These are phyloP conservation scores for Halcyon smyrnensis DNA, from an alignment of 2,797 vertebrate genomes.

Conservation along the genomic window DNA sequence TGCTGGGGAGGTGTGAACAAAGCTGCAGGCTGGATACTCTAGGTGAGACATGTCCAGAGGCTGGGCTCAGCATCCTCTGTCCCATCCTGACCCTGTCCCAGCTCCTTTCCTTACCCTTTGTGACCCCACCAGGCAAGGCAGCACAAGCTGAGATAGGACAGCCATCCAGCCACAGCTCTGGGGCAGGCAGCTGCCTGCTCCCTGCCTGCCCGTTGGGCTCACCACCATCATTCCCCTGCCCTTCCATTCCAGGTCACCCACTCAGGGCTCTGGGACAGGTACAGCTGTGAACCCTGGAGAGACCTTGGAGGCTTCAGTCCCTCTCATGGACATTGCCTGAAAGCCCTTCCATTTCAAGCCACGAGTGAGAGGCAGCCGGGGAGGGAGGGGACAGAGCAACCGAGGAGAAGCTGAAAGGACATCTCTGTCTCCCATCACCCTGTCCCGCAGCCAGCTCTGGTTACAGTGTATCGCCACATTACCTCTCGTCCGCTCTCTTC, in stretches of 20 bases:
- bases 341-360: not conserved
- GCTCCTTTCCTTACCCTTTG: not conserved
- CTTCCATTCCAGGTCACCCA: not conserved
- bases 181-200: not conserved
- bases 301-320: not conserved
- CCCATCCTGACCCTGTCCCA: not conserved
- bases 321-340: not conserved
- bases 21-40: fast-evolving
- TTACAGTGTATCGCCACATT: fast-evolving
- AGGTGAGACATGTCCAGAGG: not conserved
- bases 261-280: fast-evolving
- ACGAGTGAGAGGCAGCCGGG: fast-evolving
- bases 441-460: fast-evolving
- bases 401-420: fast-evolving
- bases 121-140: not conserved
- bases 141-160: fast-evolving
- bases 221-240: not conserved
- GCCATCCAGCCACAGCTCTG: fast-evolving
- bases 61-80: not conserved
- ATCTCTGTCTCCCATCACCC: fast-evolving
- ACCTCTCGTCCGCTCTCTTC: not conserved
- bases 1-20: fast-evolving
- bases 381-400: not conserved
- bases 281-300: fast-evolving
- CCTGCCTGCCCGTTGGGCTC: not conserved